Evolutionary conservation across 2,797 vertebrate genomes (phyloP), one percentile per base, ranked within the genome.

Genomic region (Cossypha niveicapilla): DNA sequence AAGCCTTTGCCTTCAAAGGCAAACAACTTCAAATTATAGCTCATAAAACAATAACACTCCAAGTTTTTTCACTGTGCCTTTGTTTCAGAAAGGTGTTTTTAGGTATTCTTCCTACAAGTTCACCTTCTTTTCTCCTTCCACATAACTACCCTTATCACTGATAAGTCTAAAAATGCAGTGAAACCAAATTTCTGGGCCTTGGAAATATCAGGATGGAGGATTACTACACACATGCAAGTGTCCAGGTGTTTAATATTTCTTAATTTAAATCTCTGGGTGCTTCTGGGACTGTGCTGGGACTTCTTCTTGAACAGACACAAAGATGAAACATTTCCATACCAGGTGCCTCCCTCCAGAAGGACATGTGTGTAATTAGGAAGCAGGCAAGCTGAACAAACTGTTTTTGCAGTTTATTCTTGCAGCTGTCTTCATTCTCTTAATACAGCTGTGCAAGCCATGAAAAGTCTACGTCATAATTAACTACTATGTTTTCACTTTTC

Each of bases 381-480:
- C 35, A 66, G 75, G 41, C 67, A 90, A 87, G 32, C n/a, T 83
- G 92, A 92, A 77, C 51, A 90, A 88, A 63, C 71, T 73, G n/a
- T 72, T 68, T 66, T 92, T 90, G 88, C 54, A 72, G 54, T 37
- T 92, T 67, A 39, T 65, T 72, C 71, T 45, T 61, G 51, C 88
- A 94, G 80, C 79, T 94, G 84, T 61, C 68, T 96, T 83, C 87
- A 51, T 93, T 92, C 41, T 86, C 24, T 78, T 44, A 37, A 28
- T 86, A 93, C 57, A 93, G 71, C 88, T 95, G 60, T 79, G 53
- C 73, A 87, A 90, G 27, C 50, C 81, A 78, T 51, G 57, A 51
- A 58, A 32, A 28, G 39, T 21, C 67, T 66, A 84, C 0, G 0
- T 77, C n/a, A 72, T 71, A 82, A 90, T 88, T 86, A 92, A 35